A percentile compares a stretch with the other conserved stretches of the same genome.
Evolutionary conservation across 2,797 vertebrate genomes (phyloP).

Genomic region (Urosaurus nigricauda): DNA sequence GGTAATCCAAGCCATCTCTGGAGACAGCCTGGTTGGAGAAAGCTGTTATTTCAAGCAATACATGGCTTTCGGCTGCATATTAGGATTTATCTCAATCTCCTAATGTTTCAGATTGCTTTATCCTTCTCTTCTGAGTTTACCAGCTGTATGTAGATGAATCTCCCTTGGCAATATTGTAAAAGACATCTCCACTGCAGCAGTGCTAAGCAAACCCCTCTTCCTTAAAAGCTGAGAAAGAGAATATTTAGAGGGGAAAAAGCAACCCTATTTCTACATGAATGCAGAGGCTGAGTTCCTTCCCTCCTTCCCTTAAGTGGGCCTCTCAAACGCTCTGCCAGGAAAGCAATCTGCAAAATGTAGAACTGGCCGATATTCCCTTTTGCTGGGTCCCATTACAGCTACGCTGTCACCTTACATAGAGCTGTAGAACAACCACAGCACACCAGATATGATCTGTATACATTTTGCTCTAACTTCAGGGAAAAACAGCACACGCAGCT

Average conservation of each 20-base stretch:
- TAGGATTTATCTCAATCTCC: constrained; percentile 15
- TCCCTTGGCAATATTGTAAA: constrained; percentile 67
- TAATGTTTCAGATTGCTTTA: constrained; percentile 37
- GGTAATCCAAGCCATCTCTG: background rate
- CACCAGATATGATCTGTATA: background rate
- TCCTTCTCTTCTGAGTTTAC: constrained; percentile 43
- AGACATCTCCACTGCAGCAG: constrained; percentile 59
- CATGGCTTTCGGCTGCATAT: constrained; percentile 19
- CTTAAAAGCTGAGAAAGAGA: constrained; percentile 42
- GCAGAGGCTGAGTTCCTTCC: constrained; percentile 38
- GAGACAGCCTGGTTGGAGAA: background rate
- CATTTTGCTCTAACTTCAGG: constrained; percentile 43
- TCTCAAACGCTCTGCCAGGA: constrained; percentile 62
- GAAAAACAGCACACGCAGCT: background rate
- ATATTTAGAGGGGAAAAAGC: background rate
- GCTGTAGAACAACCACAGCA: constrained; percentile 39
- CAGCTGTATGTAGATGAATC: constrained; percentile 65
- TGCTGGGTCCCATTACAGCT: constrained; percentile 60
- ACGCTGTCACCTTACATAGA: constrained; percentile 52
- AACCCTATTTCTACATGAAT: constrained; percentile 4
- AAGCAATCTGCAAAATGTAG: constrained; percentile 53
- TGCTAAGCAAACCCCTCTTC: constrained; percentile 62
- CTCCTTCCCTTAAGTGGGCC: constrained; percentile 71
- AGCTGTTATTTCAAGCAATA: constrained; percentile 4
- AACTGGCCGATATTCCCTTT: constrained; percentile 44